These are phyloP conservation scores for Opisthocomus hoazin DNA, from an alignment of 2,113 vertebrate genomes.

Conservation along the genomic window DNA sequence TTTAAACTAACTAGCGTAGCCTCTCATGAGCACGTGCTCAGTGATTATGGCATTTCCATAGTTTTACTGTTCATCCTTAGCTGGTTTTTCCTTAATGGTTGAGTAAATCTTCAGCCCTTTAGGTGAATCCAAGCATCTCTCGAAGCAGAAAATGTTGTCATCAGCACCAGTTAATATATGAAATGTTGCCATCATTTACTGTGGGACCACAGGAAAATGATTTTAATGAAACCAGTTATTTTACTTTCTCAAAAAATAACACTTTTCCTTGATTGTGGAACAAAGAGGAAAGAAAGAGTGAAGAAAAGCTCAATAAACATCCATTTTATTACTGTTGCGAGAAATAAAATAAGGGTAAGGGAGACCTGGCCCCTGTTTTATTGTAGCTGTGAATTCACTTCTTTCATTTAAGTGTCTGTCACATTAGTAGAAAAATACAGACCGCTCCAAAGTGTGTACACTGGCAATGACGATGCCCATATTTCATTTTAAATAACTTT, in stretches of 20 bases:
- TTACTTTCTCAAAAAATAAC: conserved; percentile 64
- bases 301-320: conserved; percentile 67
- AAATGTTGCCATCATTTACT: neutral
- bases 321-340: conserved; percentile 71
- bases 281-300: neutral
- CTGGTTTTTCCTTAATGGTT: neutral
- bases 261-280: conserved; percentile 71
- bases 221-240: conserved; percentile 60
- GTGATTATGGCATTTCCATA: neutral
- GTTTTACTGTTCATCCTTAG: neutral
- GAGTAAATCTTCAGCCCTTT: neutral
- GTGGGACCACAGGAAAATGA: neutral
- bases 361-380: conserved; percentile 53
- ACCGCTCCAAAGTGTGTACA: conserved; percentile 26
- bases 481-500: conserved; percentile 65
- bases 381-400: conserved; percentile 56
- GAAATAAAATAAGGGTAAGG: conserved; percentile 55
- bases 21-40: neutral
- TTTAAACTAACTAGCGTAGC: neutral
- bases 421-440: conserved; percentile 68
- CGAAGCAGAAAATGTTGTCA: neutral
- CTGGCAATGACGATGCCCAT: conserved; percentile 2
- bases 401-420: conserved; percentile 70
- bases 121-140: neutral
- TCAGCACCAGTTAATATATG: neutral